Evolutionary conservation across 2,797 vertebrate genomes (phyloP).

Genomic region (Myotis vivesi): DNA sequence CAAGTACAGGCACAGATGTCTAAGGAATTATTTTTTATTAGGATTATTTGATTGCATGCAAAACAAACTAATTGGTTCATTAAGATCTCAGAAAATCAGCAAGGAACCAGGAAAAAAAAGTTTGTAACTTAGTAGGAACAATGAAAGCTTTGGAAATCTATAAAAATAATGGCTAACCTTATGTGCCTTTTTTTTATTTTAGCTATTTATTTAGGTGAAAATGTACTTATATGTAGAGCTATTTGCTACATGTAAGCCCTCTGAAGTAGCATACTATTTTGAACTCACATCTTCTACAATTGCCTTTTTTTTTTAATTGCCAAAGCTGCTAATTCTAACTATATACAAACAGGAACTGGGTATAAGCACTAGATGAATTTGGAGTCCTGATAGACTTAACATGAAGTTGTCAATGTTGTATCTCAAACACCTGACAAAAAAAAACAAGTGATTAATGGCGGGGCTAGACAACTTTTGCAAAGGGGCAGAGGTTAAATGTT

Average conservation of each 20-base stretch:
- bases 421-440: not conserved
- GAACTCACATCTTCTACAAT: not conserved
- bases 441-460: not conserved
- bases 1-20: not conserved
- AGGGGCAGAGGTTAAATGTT: not conserved
- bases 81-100: not conserved
- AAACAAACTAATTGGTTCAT: not conserved
- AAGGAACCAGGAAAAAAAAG: not conserved
- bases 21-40: not conserved
- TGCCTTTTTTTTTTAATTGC: not conserved
- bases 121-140: not conserved
- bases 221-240: not conserved
- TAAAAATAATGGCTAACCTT: not conserved
- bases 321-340: not conserved
- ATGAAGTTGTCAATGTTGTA: not conserved
- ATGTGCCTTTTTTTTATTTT: not conserved
- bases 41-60: not conserved
- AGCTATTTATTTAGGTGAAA: not conserved
- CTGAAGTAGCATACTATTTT: not conserved
- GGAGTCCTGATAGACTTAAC: not conserved
- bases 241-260: not conserved
- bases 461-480: not conserved
- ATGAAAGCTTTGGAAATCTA: not conserved
- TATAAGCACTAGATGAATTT: not conserved
- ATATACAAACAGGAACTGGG: not conserved